phyloP scores from a whole-genome alignment of 2,113 vertebrate species.

The Struthio camelus region DNA sequence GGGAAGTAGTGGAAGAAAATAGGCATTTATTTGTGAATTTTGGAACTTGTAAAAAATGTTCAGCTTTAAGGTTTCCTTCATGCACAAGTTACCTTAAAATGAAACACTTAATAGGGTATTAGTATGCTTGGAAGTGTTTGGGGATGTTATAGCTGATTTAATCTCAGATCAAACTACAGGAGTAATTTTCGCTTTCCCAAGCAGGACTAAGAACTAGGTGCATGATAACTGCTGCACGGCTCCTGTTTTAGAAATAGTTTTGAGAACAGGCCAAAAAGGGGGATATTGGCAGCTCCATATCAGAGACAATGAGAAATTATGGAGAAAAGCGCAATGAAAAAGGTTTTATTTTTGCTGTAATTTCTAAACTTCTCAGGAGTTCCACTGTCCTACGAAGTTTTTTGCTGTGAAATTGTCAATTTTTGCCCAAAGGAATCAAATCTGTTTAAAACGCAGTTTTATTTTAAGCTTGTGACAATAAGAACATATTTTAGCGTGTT shows the following conservation, averaged over 20 bases:
- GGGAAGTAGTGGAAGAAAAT: neutral
- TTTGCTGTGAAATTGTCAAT: neutral
- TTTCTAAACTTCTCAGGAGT: neutral
- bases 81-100: neutral
- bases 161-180: neutral
- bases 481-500: neutral
- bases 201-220: neutral
- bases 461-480: neutral
- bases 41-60: neutral
- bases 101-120: neutral
- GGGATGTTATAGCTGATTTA: neutral
- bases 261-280: neutral
- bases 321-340: neutral
- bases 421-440: neutral
- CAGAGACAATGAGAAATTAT: neutral
- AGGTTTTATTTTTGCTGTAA: neutral
- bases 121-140: neutral
- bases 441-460: neutral
- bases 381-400: neutral
- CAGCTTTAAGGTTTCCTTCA: neutral
- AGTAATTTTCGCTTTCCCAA: neutral
- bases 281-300: neutral
- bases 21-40: neutral
- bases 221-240: neutral
- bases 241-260: neutral